These are phyloP conservation scores for Chrysocyon brachyurus DNA, from an alignment of 2,797 vertebrate species.

Conservation along the genomic window DNA sequence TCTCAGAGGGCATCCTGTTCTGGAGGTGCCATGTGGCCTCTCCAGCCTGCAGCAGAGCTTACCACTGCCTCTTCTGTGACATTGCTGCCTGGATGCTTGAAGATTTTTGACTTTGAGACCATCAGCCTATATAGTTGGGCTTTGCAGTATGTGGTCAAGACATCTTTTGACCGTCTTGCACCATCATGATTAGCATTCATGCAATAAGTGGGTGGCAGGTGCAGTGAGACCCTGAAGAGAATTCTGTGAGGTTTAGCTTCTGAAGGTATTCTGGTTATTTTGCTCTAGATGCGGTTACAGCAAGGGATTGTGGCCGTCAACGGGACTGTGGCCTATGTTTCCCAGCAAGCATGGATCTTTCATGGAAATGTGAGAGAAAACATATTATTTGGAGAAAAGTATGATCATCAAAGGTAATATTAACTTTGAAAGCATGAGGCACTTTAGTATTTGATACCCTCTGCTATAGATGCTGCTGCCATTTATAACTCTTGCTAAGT, in stretches of 20 bases:
- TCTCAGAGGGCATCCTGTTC: not conserved
- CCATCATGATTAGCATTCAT: not conserved
- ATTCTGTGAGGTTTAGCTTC: not conserved
- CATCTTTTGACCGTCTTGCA: not conserved
- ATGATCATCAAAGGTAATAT: conserved; percentile 90
- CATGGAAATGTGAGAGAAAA: conserved; percentile 92
- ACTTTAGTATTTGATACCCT: not conserved
- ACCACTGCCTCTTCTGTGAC: not conserved
- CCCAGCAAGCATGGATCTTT: conserved; percentile 95
- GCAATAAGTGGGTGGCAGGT: not conserved
- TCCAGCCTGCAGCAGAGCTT: not conserved
- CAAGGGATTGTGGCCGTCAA: conserved; percentile 87
- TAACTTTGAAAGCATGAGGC: not conserved
- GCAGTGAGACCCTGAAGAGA: fast-evolving
- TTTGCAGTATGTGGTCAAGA: not conserved
- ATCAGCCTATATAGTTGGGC: fast-evolving
- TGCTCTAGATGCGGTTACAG: conserved; percentile 90
- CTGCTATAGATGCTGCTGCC: not conserved
- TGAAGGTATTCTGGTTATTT: not conserved
- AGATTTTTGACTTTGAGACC: not conserved
- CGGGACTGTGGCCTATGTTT: conserved; percentile 92
- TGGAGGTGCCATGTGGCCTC: not conserved
- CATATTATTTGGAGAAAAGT: conserved; percentile 92
- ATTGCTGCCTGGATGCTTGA: not conserved
- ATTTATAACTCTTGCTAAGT: not conserved